Evolutionary conservation across 2,113 vertebrate species (phyloP).

Genomic region (Pungitius pungitius): DNA sequence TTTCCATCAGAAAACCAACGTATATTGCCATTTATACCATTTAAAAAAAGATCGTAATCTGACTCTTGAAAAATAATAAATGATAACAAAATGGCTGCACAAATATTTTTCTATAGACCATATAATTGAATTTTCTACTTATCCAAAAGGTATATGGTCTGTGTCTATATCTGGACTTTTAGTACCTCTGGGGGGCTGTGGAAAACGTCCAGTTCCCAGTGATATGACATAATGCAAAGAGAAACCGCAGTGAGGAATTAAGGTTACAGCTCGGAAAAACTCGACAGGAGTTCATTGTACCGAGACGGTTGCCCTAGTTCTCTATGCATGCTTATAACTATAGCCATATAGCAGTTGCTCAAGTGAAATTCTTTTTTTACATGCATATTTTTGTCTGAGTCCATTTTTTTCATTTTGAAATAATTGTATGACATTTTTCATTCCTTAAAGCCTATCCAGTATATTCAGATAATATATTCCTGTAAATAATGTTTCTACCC

Average conservation of each 20-base stretch:
- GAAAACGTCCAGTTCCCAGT: neutral
- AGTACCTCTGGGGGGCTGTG: neutral
- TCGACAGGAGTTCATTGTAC: slow-evolving; percentile 45
- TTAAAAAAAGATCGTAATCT: neutral
- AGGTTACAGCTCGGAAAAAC: slow-evolving; percentile 17
- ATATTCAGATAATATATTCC: too few species aligned
- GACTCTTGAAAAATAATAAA: neutral
- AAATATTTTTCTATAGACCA: too few species aligned
- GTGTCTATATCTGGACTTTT: neutral
- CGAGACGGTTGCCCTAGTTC: slow-evolving; percentile 45
- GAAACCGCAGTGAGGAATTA: slow-evolving; percentile 1
- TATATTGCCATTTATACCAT: neutral
- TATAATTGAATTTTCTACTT: neutral
- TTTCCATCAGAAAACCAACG: neutral
- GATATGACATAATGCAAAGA: slow-evolving; percentile 16
- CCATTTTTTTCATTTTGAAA: too few species aligned
- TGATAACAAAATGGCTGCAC: neutral
- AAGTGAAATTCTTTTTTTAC: neutral
- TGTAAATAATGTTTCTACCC: too few species aligned
- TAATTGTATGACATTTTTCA: too few species aligned
- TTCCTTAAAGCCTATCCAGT: too few species aligned
- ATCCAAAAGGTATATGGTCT: neutral
- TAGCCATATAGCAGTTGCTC: neutral
- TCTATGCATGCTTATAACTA: slow-evolving; percentile 2
- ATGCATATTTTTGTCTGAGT: too few species aligned